Evolutionary conservation across 2,888 invertebrate genomes (phyloP).

Genomic region (Pheosia tremula): DNA sequence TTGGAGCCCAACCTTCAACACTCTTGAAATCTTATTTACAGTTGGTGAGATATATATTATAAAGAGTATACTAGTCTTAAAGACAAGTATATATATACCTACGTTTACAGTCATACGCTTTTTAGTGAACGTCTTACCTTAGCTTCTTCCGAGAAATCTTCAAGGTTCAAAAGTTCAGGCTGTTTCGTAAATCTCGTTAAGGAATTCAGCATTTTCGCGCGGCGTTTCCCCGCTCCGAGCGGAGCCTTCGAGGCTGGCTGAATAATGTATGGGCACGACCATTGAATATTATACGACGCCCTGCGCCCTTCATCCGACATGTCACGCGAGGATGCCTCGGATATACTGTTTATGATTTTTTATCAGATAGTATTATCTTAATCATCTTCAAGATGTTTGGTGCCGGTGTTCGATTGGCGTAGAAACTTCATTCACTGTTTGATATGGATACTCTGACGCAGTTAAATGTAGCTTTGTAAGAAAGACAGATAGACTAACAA

Average conservation of each 20-base stretch:
- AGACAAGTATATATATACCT: too few species aligned
- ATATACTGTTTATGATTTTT: background rate
- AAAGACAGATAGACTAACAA: too few species aligned
- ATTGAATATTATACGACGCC: constrained; percentile 2
- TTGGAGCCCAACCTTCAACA: background rate
- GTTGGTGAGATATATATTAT: background rate
- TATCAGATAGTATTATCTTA: too few species aligned
- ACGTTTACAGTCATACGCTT: too few species aligned
- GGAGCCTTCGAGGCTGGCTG: background rate
- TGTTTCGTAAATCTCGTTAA: constrained; percentile 3
- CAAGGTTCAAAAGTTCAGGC: background rate
- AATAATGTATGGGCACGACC: constrained; percentile 1
- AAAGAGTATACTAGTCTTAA: background rate
- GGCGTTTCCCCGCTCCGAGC: background rate
- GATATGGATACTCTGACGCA: too few species aligned
- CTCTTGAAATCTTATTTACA: background rate
- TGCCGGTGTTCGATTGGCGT: too few species aligned
- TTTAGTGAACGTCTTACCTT: background rate
- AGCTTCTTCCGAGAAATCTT: background rate
- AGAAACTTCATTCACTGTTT: too few species aligned
- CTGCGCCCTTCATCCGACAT: constrained; percentile 1
- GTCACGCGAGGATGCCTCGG: background rate
- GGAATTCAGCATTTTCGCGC: constrained; percentile 4
- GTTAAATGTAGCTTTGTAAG: too few species aligned
- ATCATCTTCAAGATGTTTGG: too few species aligned